These are phyloP conservation scores for Drosophila takahashii DNA, from an alignment of 1,140 invertebrate genomes.

Conservation along the genomic window DNA sequence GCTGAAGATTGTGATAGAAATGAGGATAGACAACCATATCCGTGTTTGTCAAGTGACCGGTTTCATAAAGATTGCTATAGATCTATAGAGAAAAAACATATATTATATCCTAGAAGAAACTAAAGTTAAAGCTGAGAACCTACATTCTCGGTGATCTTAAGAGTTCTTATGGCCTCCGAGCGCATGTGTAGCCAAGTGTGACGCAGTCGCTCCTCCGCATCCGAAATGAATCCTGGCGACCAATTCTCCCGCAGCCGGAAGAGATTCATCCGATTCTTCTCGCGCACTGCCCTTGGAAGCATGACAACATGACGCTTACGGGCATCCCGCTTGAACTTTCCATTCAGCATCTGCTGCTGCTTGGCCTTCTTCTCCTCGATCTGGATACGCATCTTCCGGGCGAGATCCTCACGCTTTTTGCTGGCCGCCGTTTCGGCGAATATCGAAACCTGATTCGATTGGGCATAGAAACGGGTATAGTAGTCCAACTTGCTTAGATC, in stretches of 20 bases:
- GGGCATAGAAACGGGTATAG: constrained; percentile 86
- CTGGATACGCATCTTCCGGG: constrained; percentile 73
- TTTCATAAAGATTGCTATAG: constrained; percentile 56
- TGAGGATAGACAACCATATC: constrained; percentile 73
- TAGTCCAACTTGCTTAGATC: constrained; percentile 56
- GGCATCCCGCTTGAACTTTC: constrained; percentile 24
- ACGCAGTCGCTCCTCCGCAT: constrained; percentile 76
- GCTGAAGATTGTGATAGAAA: constrained; percentile 62
- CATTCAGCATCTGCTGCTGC: constrained; percentile 57
- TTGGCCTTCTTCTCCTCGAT: constrained; percentile 74
- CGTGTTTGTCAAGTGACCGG: constrained; percentile 69
- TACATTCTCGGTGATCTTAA: constrained; percentile 72
- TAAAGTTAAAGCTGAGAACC: not conserved
- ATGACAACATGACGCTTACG: constrained; percentile 33
- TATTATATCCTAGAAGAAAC: too few species aligned
- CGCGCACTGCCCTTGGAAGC: constrained; percentile 52
- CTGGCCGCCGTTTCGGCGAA: constrained; percentile 91
- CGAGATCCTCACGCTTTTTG: constrained; percentile 79
- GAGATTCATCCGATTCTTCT: constrained; percentile 57
- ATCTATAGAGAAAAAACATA: constrained; percentile 36
- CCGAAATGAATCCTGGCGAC: constrained; percentile 75
- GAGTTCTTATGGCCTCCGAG: constrained; percentile 58
- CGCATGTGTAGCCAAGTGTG: constrained; percentile 76
- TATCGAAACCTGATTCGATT: constrained; percentile 88
- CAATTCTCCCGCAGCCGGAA: constrained; percentile 65